Base-by-base conservation (phyloP, 2,797 vertebrate species). In the Pitangus sulphuratus region DNA sequence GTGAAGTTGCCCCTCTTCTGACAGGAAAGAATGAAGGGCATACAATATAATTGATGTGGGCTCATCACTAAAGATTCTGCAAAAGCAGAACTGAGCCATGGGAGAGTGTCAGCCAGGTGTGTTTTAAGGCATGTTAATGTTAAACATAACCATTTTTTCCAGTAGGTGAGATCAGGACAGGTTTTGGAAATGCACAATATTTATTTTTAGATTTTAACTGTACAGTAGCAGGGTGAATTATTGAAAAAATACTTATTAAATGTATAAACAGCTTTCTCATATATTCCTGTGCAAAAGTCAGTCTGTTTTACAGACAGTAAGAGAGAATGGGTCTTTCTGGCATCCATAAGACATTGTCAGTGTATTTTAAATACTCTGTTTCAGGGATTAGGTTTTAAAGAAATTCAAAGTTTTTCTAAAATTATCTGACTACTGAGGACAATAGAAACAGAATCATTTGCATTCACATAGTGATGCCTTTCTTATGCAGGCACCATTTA, bases 181-280 rank as follows among this genome's bases (percentile, higher is more conserved):
- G 68, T 86, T 89, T 61, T 66, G 51, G 45, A 95, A 94, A 68
- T 26, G 30, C 8, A 51, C 37, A 61, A n/a, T 35, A 2, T 44
- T 13, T 74, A n/a, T 68, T 94, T 95, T 90, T 61, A 86, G 51
- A 72, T 79, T 88, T 14, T 56, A 70, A 54, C 76, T 90, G 42
- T 37, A 45, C 54, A 84, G 39, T 16, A 66, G 20, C 37, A 71
- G 7, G 44, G 42, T 84, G 39, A 48, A 50, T 89, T 95, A 79
- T 30, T 91, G 76, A 95, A 96, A 90, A 31, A 84, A 82, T 68
- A 21, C 2, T 77, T 37, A 77, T 77, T 78, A 92, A 84, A 82
- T 80, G 6, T 37, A 42, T 84, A 86, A 93, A 75, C 33, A 91
- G 5, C 70, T 93, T 86, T 39, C 37, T 90, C 45, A 40, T 37